Evolutionary conservation across 2,113 vertebrate genomes (phyloP), one percentile per base, ranked within the genome.

Genomic region (Rhinolophus sinicus): DNA sequence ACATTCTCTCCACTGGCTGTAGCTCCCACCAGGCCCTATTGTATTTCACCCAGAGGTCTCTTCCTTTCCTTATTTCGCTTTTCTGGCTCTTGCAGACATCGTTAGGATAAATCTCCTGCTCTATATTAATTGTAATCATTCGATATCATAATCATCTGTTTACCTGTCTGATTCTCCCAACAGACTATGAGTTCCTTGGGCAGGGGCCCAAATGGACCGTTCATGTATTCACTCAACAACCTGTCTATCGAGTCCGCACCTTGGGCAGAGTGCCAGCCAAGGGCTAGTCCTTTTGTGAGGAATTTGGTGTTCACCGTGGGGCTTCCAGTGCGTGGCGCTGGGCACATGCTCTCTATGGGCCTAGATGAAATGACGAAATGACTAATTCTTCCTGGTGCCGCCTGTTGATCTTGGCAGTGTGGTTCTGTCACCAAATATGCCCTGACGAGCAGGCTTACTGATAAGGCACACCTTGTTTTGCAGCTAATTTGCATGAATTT

Each of bases 401-500:
- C 56, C 62, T 93, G 94, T 88, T 90, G 69, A 75, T 38, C 56
- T 91, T 93, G 97, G 72, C 81, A 88, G 26, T 47, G 33, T 64
- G 3, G 40, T 38, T 58, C 76, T 67, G 9, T 73, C 77, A 67
- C 67, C 85, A 81, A 50, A 93, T 38, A 77, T 7, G 52, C 22
- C 75, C 44, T 87, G 24, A 22, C 14, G 21, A 88, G 56, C 22
- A 92, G 91, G n/a, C 64, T 89, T 95, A 56, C 64, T 54, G 67
- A 84, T 21, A 60, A 38, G 50, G 26, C 33, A 38, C 56, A 60
- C 52, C 54, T 93, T 89, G 58, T 90, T 90, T 35, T 83, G 62
- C 87, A 95, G 90, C 52, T 75, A 65, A 70, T 78, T 83, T 82
- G 26, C 76, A 80, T 93, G 50, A 87, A 76, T 73, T 97, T 96